phyloP scores from a whole-genome alignment of 2,888 invertebrate genomes.

The Toxonevra muliebris region DNA sequence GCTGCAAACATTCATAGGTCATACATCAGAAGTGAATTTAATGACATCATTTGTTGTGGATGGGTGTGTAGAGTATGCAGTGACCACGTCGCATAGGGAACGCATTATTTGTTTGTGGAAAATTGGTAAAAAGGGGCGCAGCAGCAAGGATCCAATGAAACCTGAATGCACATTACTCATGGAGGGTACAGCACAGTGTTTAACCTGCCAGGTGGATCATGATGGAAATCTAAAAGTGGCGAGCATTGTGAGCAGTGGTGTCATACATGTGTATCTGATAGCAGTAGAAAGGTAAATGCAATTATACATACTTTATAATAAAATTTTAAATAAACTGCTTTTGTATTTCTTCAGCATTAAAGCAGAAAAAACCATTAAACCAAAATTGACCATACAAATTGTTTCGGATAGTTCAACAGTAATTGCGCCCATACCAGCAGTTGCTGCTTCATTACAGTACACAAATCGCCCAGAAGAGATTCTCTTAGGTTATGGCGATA shows the following conservation, averaged over 20 bases:
- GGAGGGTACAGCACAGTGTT: slow-evolving; percentile 73
- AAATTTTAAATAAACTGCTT: slow-evolving; percentile 7
- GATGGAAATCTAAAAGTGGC: slow-evolving; percentile 67
- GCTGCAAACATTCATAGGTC: slow-evolving; percentile 73
- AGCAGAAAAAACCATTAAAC: slow-evolving; percentile 72
- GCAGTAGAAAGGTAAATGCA: slow-evolving; percentile 72
- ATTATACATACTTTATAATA: background rate
- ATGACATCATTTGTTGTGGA: slow-evolving; percentile 59
- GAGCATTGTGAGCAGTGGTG: slow-evolving; percentile 76
- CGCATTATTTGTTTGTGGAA: slow-evolving; percentile 63
- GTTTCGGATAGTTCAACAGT: slow-evolving; percentile 68
- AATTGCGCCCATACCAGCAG: slow-evolving; percentile 68
- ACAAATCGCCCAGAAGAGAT: slow-evolving; percentile 63
- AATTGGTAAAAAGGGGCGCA: slow-evolving; percentile 61
- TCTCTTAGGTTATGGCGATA: slow-evolving; percentile 70
- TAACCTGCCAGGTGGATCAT: slow-evolving; percentile 67
- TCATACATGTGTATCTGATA: slow-evolving; percentile 80
- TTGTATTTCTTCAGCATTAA: slow-evolving; percentile 47
- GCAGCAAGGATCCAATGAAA: slow-evolving; percentile 56
- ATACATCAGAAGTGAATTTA: slow-evolving; percentile 69
- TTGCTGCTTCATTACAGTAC: slow-evolving; percentile 64
- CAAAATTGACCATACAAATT: slow-evolving; percentile 71
- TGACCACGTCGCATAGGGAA: slow-evolving; percentile 62
- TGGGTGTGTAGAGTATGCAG: slow-evolving; percentile 52
- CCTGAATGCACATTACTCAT: slow-evolving; percentile 71